phyloP scores from a whole-genome alignment of 2,888 invertebrate genomes.

The Athalia circularis region DNA sequence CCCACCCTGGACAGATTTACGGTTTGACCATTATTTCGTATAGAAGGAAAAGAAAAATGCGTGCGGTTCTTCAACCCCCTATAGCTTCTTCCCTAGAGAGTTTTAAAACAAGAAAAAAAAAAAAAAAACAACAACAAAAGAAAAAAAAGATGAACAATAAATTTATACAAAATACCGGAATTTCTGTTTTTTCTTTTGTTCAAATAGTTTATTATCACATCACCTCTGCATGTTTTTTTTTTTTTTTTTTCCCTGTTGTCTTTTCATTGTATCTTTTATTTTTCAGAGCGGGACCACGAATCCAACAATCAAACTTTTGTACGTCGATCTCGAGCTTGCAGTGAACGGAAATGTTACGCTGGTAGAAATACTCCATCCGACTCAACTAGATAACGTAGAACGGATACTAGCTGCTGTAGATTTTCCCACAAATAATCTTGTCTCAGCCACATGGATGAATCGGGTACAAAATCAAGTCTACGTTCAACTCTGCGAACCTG shows the following conservation, averaged over 20 bases:
- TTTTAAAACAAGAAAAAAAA: neutral
- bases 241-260: too few relatives aligned
- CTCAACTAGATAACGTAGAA: conserved; percentile 70
- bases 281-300: conserved; percentile 80
- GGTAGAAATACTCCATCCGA: conserved; percentile 71
- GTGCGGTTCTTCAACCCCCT: neutral
- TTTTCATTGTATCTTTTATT: neutral
- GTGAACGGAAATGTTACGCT: conserved; percentile 64
- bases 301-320: conserved; percentile 80
- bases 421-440: conserved; percentile 83
- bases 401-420: conserved; percentile 83
- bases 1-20: too few relatives aligned
- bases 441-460: conserved; percentile 92
- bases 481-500: conserved; percentile 78
- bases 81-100: neutral
- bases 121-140: neutral
- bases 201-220: neutral
- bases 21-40: too few relatives aligned
- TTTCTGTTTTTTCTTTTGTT: neutral
- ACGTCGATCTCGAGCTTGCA: conserved; percentile 76
- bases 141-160: neutral
- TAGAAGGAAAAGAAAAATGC: neutral
- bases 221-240: neutral
- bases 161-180: neutral
- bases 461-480: conserved; percentile 88